A percentile compares a stretch with the other conserved stretches of the same genome.
phyloP scores from a whole-genome alignment of 2,888 invertebrate genomes.

The Epistrophe eligans region DNA sequence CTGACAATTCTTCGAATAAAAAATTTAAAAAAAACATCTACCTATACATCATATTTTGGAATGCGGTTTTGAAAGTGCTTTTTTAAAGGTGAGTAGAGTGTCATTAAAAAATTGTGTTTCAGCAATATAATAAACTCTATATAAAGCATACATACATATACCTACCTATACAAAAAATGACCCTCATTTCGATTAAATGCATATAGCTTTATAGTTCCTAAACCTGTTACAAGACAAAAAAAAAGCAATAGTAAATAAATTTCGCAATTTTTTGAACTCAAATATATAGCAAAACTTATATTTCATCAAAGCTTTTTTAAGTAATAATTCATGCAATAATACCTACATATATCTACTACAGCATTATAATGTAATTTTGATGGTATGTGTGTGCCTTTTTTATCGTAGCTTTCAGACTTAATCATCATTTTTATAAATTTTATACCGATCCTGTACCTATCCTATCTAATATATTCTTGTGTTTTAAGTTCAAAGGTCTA shows the following conservation, averaged over 20 bases:
- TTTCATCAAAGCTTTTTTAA: slow-evolving; percentile 50
- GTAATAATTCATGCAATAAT: slow-evolving; percentile 43
- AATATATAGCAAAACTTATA: slow-evolving; percentile 25
- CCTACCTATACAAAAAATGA: slow-evolving; percentile 9
- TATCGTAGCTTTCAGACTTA: not conserved
- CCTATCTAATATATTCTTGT: too few relatives aligned
- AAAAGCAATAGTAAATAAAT: slow-evolving; percentile 45
- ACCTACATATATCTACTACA: not conserved
- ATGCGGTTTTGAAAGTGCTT: slow-evolving; percentile 11
- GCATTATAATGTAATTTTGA: not conserved
- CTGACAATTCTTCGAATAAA: not conserved
- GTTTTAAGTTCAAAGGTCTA: too few relatives aligned
- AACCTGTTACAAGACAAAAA: slow-evolving; percentile 37
- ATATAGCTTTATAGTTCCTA: not conserved
- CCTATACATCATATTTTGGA: not conserved
- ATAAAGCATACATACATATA: not conserved
- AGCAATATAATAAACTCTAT: not conserved
- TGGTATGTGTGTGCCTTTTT: not conserved
- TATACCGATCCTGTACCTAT: too few relatives aligned
- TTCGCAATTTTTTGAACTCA: slow-evolving; percentile 54
- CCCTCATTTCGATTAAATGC: slow-evolving; percentile 17
- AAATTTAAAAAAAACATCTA: not conserved
- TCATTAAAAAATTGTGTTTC: not conserved
- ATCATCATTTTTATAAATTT: too few relatives aligned
- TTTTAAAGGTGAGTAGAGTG: slow-evolving; percentile 19